A percentile compares a stretch with the other conserved stretches of the same genome.
Evolutionary conservation across 2,113 vertebrate genomes (phyloP).

Genomic region (Phyllopteryx taeniolatus): DNA sequence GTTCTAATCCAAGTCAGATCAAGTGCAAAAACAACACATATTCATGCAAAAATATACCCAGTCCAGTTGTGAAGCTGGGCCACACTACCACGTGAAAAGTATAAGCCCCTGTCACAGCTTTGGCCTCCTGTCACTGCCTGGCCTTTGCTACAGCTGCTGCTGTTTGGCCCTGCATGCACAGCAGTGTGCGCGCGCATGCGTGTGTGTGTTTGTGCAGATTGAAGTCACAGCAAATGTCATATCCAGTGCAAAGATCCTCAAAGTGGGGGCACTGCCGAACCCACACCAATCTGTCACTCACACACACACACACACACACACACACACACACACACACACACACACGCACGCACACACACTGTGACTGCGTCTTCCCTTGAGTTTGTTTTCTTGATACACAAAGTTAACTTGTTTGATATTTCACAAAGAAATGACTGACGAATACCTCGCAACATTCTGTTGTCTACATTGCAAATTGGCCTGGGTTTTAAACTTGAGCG

Average conservation of each 20-base stretch:
- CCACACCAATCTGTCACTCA: conserved; percentile 32
- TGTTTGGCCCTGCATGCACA: conserved; percentile 44
- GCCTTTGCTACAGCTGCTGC: conserved; percentile 55
- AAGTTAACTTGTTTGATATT: no score
- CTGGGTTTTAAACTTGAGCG: no score
- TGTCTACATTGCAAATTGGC: no score
- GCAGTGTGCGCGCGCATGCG: conserved; percentile 3
- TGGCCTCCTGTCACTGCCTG: conserved; percentile 32
- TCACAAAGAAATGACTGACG: neutral
- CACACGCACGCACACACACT: conserved; percentile 13
- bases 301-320: conserved; percentile 10
- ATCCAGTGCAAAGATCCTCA: conserved; percentile 58
- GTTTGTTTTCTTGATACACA: neutral
- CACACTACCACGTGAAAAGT: conserved; percentile 46
- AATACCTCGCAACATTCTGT: neutral
- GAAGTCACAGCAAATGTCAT: conserved; percentile 62
- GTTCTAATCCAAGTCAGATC: neutral
- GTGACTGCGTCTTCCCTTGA: neutral
- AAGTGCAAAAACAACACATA: neutral
- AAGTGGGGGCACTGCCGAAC: conserved; percentile 43
- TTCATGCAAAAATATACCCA: conserved; percentile 2
- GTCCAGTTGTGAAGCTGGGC: conserved; percentile 26
- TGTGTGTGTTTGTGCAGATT: conserved; percentile 27
- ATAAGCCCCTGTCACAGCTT: conserved; percentile 35
- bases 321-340: conserved; percentile 5